phyloP scores from a whole-genome alignment of 2,888 invertebrate genomes.

The Phyllotreta striolata region DNA sequence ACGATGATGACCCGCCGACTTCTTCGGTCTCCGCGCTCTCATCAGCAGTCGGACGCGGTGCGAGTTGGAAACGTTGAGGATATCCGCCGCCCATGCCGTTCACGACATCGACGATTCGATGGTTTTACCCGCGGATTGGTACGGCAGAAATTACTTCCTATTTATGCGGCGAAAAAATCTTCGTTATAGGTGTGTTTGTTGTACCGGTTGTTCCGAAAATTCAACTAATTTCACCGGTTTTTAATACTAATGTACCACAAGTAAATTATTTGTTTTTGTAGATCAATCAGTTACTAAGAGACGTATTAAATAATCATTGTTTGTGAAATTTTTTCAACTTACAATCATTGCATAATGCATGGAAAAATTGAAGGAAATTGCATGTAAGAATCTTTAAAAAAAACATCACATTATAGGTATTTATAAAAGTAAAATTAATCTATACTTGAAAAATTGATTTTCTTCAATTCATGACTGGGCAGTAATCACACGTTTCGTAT shows the following conservation, averaged over 20 bases:
- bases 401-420: background rate
- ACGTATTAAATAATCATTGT: too few relatives aligned
- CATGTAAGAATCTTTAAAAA: background rate
- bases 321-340: too few relatives aligned
- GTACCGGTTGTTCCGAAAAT: too few relatives aligned
- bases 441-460: constrained; percentile 10
- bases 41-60: constrained; percentile 53
- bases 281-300: too few relatives aligned
- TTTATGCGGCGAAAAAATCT: background rate
- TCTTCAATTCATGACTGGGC: background rate
- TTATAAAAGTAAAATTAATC: constrained; percentile 3
- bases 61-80: constrained; percentile 47
- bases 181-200: too few relatives aligned
- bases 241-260: too few relatives aligned
- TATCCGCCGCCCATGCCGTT: constrained; percentile 51
- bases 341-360: too few relatives aligned
- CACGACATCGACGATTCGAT: constrained; percentile 31
- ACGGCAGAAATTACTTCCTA: constrained; percentile 4
- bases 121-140: background rate
- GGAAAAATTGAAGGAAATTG: too few relatives aligned
- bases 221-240: too few relatives aligned
- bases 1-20: constrained; percentile 20
- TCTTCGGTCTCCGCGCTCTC: constrained; percentile 47
- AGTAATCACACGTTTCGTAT: constrained; percentile 2
- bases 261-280: too few relatives aligned